Evolutionary conservation across 2,113 vertebrate species (phyloP).

Genomic region (Melanerpes formicivorus): DNA sequence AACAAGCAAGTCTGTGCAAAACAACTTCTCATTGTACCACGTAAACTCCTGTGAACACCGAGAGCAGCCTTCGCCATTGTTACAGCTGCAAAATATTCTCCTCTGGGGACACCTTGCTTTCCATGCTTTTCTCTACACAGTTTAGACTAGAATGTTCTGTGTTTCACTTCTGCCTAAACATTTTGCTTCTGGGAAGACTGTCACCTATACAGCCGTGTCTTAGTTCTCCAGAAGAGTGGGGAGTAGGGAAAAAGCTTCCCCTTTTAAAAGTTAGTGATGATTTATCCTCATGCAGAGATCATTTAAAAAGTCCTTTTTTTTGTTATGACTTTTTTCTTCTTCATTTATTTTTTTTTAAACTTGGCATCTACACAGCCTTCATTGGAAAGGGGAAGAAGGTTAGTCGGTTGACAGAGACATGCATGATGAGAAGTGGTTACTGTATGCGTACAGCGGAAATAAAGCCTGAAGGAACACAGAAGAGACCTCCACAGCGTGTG

Average conservation of each 20-base stretch:
- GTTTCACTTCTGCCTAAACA: background rate
- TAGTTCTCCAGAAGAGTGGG: background rate
- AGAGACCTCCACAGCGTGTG: conserved; percentile 34
- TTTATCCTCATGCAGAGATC: conserved; percentile 49
- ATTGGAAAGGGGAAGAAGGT: background rate
- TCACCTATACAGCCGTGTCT: background rate
- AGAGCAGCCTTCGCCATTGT: conserved; percentile 46
- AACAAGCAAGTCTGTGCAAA: conserved; percentile 50
- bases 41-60: background rate
- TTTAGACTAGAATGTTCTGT: background rate
- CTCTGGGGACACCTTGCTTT: background rate
- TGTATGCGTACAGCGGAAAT: conserved; percentile 49
- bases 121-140: background rate
- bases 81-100: conserved; percentile 19
- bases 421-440: conserved; percentile 54
- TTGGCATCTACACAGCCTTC: background rate
- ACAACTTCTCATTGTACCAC: conserved; percentile 38
- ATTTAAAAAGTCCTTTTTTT: background rate
- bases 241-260: background rate
- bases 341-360: background rate
- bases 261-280: conserved; percentile 31
- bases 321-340: background rate
- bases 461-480: conserved; percentile 36
- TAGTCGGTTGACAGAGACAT: conserved; percentile 57
- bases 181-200: background rate